Evolutionary conservation across 2,797 vertebrate genomes (phyloP).

Genomic region (Saguinus oedipus): DNA sequence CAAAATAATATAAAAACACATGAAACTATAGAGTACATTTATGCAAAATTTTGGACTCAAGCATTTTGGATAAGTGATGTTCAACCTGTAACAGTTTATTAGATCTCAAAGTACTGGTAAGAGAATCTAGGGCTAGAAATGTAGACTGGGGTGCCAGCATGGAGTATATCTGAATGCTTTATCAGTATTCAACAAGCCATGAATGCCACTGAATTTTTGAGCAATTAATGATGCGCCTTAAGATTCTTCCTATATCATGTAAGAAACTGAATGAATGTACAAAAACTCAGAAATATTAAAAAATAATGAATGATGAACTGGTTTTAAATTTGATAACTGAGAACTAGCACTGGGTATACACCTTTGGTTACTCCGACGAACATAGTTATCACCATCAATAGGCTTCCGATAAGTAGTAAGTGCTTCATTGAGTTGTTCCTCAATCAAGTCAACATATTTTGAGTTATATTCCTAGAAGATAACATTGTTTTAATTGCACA

Average conservation of each 20-base stretch:
- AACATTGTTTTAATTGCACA: slow-evolving; percentile 39
- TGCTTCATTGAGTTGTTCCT: slow-evolving; percentile 98
- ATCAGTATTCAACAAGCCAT: background rate
- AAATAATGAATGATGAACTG: background rate
- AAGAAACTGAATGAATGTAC: background rate
- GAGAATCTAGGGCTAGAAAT: background rate
- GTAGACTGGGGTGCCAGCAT: background rate
- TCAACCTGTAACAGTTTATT: background rate
- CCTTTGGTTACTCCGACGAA: slow-evolving; percentile 99
- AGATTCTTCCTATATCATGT: background rate
- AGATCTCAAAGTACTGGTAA: background rate
- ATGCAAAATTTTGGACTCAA: background rate
- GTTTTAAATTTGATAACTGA: slow-evolving; percentile 32
- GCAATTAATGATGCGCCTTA: background rate
- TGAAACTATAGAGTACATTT: no score
- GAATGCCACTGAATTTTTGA: background rate
- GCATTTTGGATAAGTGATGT: background rate
- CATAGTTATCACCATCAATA: slow-evolving; percentile 98
- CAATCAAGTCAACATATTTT: slow-evolving; percentile 97
- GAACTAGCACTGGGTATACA: slow-evolving; percentile 70
- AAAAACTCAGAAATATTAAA: slow-evolving; percentile 7
- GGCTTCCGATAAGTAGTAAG: slow-evolving; percentile 99
- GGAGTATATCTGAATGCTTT: background rate
- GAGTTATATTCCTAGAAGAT: slow-evolving; percentile 93
- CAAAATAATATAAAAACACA: background rate